Base-by-base conservation (phyloP, 2,888 invertebrate species). In the Macrostomum cliftonense region DNA sequence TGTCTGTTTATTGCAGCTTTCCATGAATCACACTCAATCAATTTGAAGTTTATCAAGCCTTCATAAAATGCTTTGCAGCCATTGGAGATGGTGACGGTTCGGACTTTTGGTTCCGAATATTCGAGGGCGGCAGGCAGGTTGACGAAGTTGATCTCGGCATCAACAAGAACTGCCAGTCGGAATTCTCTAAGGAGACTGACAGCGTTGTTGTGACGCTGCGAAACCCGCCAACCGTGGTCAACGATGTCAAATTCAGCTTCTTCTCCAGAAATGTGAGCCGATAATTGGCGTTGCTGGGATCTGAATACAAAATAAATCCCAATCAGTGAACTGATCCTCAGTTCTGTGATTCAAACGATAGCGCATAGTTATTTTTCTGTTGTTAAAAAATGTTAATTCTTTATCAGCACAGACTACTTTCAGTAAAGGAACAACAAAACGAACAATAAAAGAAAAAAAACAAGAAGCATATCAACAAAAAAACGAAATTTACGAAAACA, bases 71-170 rank as follows among this genome's bases (percentile, higher is more conserved):
- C 0, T 47, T 56, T 48, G n/a, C 56, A 69, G 70, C 63, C 52
- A 62, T 73, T 12, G 74, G 72, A 1, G 61, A 61, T 52, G 71
- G 73, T 12, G 64, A 72, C 59, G 73, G 74, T 0, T 64, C 63
- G 49, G 73, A 73, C 55, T 60, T 73, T 7, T 57, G 55, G 38
- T 61, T 71, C 54, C 64, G 66, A 45, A 57, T 72, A 9, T 56
- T 61, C 47, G 57, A 67, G 40, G 60, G 65, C 7, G 52, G 40
- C 2, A 45, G 57, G 28, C 55, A 60, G 44, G 59, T 71, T 16
- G 71, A 64, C 58, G 63, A 64, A 39, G 67, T 68, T 49, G 58
- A 65, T 52, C 61, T 72, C 50, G 67, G 63, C 1, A 56, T 56
- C 11, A 56, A 61, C 20, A 53, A 55, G 14, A 71, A 72, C 56